Evolutionary conservation across 2,113 vertebrate species (phyloP), one percentile per base, ranked within the genome.

Genomic region (Camelus bactrianus): DNA sequence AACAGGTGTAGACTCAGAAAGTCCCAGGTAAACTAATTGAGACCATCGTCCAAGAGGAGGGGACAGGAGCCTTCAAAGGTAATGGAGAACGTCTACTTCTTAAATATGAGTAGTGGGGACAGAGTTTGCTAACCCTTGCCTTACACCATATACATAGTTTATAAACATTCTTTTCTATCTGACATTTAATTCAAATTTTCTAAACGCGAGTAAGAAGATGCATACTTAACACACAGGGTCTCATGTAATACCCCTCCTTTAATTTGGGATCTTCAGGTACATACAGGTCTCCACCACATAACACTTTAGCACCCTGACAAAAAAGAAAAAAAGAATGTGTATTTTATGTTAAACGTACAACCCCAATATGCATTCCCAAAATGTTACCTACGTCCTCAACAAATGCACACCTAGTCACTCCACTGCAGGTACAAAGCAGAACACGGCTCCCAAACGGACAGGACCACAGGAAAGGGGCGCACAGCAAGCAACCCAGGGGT

Each of bases 201-300:
- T 81, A 75, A 80, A 88, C 87, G 69, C 38, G 11, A 84, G 80
- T 5, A 93, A 65, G 52, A 69, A 32, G 20, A 64, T 79, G 3
- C 98, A 15, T 98, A 99, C 99, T 99, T 65, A 99, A 93, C 17
- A 99, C 98, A 69, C 99, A 99, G 13, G 99, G 99, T 0, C 93
- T 98, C 99, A 99, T 99, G 97, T 99, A 99, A 97, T 99, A 99
- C 0, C 99, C 99, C 0, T 98, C 98, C 97, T 99, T 99, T 96
- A 99, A 97, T 96, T 99, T 99, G 0, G 99, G 99, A 64, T 99
- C 99, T 89, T 98, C 98, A 3, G 99, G 99, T 8, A 98, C 97
- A 0, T 99, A 99, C 0, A 96, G 94, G 8, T 99, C 99, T 92
- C 99, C 99, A 54, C 99, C 99, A 97, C 99, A 99, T 26, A 99